A percentile compares a stretch with the other conserved stretches of the same genome.
Evolutionary conservation across 2,797 vertebrate species (phyloP).

Genomic region (Melanotaenia pygmaea): DNA sequence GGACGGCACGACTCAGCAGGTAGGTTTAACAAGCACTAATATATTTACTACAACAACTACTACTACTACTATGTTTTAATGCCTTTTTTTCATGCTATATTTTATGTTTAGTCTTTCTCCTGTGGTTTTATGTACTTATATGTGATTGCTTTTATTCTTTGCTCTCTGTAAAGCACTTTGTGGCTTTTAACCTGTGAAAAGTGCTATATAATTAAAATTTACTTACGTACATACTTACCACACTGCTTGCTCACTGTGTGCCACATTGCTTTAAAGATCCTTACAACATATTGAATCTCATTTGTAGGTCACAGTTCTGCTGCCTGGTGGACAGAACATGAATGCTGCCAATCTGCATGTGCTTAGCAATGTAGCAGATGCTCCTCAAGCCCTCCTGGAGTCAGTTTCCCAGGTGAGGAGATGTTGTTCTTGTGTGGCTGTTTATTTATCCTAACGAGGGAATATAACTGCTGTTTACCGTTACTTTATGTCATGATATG

Average conservation of each 20-base stretch:
- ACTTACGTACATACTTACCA: too few relatives aligned
- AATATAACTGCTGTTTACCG: neutral
- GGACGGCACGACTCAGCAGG: constrained; percentile 95
- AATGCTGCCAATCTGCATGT: constrained; percentile 90
- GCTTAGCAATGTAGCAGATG: constrained; percentile 88
- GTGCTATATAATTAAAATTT: too few relatives aligned
- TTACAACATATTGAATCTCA: neutral
- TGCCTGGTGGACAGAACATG: constrained; percentile 91
- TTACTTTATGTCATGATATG: neutral
- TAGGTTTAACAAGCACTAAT: constrained; percentile 50
- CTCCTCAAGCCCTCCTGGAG: constrained; percentile 87
- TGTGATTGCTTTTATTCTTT: too few relatives aligned
- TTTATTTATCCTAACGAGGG: neutral
- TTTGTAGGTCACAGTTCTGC: constrained; percentile 88
- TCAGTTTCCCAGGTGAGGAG: constrained; percentile 85
- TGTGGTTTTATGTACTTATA: too few relatives aligned
- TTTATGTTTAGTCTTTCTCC: too few relatives aligned
- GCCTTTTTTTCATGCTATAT: too few relatives aligned
- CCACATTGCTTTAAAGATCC: neutral
- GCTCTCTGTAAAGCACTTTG: too few relatives aligned
- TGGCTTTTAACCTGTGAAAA: too few relatives aligned
- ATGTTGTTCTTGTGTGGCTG: neutral
- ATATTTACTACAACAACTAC: too few relatives aligned
- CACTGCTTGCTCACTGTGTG: neutral
- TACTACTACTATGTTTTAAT: too few relatives aligned